These are phyloP conservation scores for Cavia aperea DNA, from an alignment of 2,113 vertebrate genomes.

Conservation along the genomic window DNA sequence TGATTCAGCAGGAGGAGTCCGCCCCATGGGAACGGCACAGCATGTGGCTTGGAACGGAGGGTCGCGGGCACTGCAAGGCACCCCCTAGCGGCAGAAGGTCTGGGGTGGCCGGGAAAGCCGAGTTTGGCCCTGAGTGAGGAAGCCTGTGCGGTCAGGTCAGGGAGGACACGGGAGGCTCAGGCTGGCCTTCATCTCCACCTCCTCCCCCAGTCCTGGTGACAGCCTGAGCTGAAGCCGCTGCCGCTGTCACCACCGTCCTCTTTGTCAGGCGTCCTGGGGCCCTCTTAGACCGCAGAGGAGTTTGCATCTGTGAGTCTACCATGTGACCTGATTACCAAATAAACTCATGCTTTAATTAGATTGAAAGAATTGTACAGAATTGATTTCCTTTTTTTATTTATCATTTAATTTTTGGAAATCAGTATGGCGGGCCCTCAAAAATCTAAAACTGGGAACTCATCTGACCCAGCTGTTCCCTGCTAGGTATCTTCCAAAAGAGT, in stretches of 20 bases:
- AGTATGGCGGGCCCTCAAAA: not conserved
- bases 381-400: not conserved
- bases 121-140: not conserved
- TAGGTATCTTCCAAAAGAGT: not conserved
- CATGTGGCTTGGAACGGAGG: not conserved
- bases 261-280: too few relatives aligned
- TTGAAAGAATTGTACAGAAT: not conserved
- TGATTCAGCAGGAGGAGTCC: not conserved
- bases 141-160: not conserved
- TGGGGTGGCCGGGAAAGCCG: not conserved
- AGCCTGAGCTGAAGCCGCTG: not conserved
- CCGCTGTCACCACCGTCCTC: too few relatives aligned
- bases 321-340: not conserved
- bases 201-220: not conserved
- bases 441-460: not conserved
- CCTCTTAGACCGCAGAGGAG: not conserved
- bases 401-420: not conserved
- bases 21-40: too few relatives aligned
- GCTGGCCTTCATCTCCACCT: not conserved
- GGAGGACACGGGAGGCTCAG: not conserved
- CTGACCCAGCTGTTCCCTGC: not conserved
- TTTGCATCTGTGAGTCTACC: not conserved
- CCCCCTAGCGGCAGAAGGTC: not conserved
- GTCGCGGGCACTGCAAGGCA: rapidly evolving
- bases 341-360: not conserved